These are phyloP conservation scores for Trachelus tabidus DNA, from an alignment of 2,888 invertebrate genomes.

Conservation along the genomic window DNA sequence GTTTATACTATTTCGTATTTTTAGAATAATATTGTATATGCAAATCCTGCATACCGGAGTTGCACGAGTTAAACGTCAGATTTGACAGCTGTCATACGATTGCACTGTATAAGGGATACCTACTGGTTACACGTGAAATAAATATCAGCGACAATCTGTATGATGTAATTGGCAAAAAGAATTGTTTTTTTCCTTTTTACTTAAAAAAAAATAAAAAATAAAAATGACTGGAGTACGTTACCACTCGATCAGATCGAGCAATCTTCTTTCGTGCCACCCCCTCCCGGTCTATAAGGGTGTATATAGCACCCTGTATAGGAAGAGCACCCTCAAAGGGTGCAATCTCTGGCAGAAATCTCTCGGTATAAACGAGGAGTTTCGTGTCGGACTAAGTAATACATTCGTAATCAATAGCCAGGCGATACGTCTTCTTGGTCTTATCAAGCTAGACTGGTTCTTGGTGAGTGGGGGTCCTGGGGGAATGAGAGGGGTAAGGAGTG, in stretches of 20 bases:
- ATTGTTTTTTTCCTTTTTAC: not conserved
- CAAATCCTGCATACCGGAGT: not conserved
- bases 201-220: not conserved
- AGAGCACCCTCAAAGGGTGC: conserved; percentile 30
- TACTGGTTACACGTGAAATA: no score
- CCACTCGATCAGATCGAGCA: not conserved
- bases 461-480: not conserved
- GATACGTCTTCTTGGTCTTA: conserved; percentile 34
- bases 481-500: not conserved
- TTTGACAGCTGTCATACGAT: not conserved
- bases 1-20: not conserved
- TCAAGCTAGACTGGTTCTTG: conserved; percentile 30
- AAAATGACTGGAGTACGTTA: not conserved
- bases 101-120: no score
- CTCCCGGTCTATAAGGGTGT: not conserved
- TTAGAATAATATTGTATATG: not conserved
- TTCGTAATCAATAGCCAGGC: conserved; percentile 36
- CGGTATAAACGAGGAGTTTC: not conserved
- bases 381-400: conserved; percentile 31
- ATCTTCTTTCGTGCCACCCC: not conserved
- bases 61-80: not conserved
- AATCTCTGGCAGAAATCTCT: conserved; percentile 32
- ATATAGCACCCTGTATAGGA: not conserved
- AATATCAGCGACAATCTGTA: not conserved
- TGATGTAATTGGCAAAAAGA: not conserved